Base-by-base conservation (phyloP, 1,140 invertebrate species). In the Heliconius nattereri region DNA sequence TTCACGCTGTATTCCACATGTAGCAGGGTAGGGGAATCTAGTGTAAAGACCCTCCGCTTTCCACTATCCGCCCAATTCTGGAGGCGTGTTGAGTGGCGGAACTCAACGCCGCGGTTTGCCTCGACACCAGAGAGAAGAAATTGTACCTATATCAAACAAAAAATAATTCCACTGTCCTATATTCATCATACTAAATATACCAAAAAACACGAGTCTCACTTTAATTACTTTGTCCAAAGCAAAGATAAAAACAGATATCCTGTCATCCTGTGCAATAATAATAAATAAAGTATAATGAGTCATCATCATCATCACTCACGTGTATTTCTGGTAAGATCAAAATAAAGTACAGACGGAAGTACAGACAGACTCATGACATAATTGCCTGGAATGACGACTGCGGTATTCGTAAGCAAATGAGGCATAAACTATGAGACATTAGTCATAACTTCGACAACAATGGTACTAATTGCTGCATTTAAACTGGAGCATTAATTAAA, bases 401-500 rank as follows among this genome's bases (percentile, higher is more conserved):
- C 54, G 49, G 60, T 75, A 40, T 40, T 54, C 45, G 29, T 75
- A 60, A 66, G 57, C 74, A 75, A 75, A 75, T 54, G 75, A 76
- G 75, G 60, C 75, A 76, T 40, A 70, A 70, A 29, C 8, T 32
- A 76, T 35, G 23, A 70, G 60, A 60, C 57, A 76, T 76, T 76
- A 76, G 57, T 76, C 75, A 76, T 32, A 29, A 49, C 60, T 66
- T 75, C 40, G 9, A 29, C 66, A 76, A 35, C 75, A 76, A 70
- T 76, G 60, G 37, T 37, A 76, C 75, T 76, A 76, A 70, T 76
- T 76, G 32, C 37, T 8, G 35, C 57, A 76, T 66, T 71, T 29
- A 76, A 70, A 49, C 37, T 70, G 23, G 60, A 71, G 23, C 60
- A 66, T 26, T 66, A 29, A 66, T 66, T 66, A 29, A 29, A 66